A percentile compares a stretch with the other conserved stretches of the same genome.
These are phyloP conservation scores for Sphaerodactylus townsendi DNA, from an alignment of 2,113 vertebrate genomes.

Conservation along the genomic window DNA sequence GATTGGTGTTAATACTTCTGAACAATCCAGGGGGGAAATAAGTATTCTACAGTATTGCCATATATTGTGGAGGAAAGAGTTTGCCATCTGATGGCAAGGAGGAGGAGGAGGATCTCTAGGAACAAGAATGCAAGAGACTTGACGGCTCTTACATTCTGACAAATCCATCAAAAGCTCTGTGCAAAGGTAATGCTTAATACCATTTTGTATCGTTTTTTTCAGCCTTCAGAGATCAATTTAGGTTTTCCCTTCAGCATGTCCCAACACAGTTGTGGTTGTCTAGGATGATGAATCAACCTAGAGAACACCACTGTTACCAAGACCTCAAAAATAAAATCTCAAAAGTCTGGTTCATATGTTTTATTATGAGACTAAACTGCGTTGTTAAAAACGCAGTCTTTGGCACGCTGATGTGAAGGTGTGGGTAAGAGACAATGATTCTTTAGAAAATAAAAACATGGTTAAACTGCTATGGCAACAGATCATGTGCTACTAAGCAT, in stretches of 20 bases:
- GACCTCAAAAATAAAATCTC: neutral
- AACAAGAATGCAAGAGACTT: neutral
- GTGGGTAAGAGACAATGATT: neutral
- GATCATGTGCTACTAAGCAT: neutral
- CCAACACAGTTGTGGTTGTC: conserved; percentile 1
- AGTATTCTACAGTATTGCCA: neutral
- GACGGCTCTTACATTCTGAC: neutral
- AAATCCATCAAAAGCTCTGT: neutral
- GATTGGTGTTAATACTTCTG: conserved; percentile 24
- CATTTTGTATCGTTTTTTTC: neutral
- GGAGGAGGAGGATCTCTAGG: neutral
- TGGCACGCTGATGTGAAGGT: neutral
- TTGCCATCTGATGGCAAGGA: neutral
- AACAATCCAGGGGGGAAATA: conserved; percentile 12
- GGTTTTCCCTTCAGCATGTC: neutral
- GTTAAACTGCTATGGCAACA: neutral
- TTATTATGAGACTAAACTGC: neutral
- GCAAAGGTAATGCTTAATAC: neutral
- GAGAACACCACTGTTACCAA: neutral
- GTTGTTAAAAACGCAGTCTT: neutral
- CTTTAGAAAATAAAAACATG: neutral
- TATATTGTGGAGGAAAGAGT: neutral
- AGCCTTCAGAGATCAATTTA: conserved; percentile 15
- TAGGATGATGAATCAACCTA: conserved; percentile 6
- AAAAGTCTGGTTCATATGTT: neutral